Evolutionary conservation across 2,888 invertebrate genomes (phyloP).

Genomic region (Rhagium mordax): DNA sequence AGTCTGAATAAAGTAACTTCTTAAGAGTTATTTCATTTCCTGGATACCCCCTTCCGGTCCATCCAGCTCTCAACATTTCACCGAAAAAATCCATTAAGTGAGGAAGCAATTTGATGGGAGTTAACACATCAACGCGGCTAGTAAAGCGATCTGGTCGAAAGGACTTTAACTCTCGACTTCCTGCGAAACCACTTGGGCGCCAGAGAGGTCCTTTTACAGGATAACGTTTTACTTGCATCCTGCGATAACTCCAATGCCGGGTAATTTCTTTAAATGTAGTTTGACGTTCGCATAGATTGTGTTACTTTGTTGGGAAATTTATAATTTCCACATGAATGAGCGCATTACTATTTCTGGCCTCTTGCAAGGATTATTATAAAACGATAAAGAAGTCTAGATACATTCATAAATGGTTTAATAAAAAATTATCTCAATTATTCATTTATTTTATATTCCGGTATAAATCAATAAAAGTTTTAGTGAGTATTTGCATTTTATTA

Average conservation of each 20-base stretch:
- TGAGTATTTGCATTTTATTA: background rate
- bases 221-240: constrained; percentile 24
- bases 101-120: constrained; percentile 69
- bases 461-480: background rate
- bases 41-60: constrained; percentile 23
- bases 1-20: constrained; percentile 27
- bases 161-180: constrained; percentile 45
- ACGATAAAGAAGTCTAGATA: background rate
- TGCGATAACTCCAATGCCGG: constrained; percentile 19
- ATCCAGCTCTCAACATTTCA: constrained; percentile 21
- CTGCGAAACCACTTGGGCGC: constrained; percentile 43
- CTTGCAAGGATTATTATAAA: background rate
- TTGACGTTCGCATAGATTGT: constrained; percentile 15
- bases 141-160: constrained; percentile 56
- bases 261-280: constrained; percentile 29
- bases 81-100: constrained; percentile 67
- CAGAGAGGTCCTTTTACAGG: constrained; percentile 27
- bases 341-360: background rate
- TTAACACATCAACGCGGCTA: constrained; percentile 67
- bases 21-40: constrained; percentile 34
- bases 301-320: constrained; percentile 23
- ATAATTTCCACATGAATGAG: background rate
- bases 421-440: background rate
- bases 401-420: background rate
- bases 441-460: background rate